Evolutionary conservation across 2,797 vertebrate species (phyloP).

Genomic region (Myripristis jacobus): DNA sequence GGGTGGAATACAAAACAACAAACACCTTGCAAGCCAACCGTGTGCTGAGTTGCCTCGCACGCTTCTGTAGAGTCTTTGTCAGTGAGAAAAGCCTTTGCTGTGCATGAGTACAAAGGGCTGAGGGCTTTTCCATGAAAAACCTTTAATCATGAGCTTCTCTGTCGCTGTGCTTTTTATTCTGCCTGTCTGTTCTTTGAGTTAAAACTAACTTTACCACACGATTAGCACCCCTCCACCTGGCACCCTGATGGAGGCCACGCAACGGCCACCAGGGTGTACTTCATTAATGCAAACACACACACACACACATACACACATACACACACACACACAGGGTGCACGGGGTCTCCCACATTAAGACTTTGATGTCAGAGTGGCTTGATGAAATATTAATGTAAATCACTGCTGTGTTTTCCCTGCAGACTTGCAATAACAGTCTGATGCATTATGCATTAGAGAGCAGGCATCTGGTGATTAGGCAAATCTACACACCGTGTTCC

Average conservation of each 20-base stretch:
- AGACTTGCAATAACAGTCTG: slow-evolving; percentile 73
- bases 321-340: slow-evolving; percentile 2
- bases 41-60: background rate
- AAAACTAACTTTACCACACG: slow-evolving; percentile 63
- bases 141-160: slow-evolving; percentile 23
- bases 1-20: background rate
- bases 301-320: slow-evolving; percentile 8
- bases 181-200: slow-evolving; percentile 37
- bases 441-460: slow-evolving; percentile 80
- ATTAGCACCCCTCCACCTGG: slow-evolving; percentile 58
- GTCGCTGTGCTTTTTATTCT: slow-evolving; percentile 12
- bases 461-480: slow-evolving; percentile 70
- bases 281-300: slow-evolving; percentile 61
- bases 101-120: background rate
- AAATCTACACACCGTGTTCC: slow-evolving; percentile 44
- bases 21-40: background rate
- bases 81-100: background rate
- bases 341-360: slow-evolving; percentile 53
- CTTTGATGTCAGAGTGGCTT: slow-evolving; percentile 71
- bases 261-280: slow-evolving; percentile 55
- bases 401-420: slow-evolving; percentile 71
- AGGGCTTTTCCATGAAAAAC: slow-evolving; percentile 8
- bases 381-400: slow-evolving; percentile 83
- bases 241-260: slow-evolving; percentile 43
- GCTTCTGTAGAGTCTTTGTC: slow-evolving; percentile 9